These are phyloP conservation scores for Pelmatolapia mariae DNA, from an alignment of 2,113 vertebrate genomes.

Conservation along the genomic window DNA sequence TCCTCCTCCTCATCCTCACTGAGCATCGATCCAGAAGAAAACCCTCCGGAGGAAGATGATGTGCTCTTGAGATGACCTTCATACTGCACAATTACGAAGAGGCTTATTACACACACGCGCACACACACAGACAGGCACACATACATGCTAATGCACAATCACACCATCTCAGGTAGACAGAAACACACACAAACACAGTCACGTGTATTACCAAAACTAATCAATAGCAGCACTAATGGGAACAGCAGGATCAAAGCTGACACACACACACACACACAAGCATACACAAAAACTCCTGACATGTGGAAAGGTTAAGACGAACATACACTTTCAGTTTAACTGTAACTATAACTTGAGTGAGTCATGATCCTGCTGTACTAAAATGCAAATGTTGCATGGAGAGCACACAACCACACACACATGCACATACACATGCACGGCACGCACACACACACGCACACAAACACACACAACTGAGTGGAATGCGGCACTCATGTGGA, in stretches of 20 bases:
- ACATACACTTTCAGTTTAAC: background rate
- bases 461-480: slow-evolving; percentile 20
- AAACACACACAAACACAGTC: background rate
- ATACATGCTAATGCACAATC: background rate
- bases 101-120: slow-evolving; percentile 25
- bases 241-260: background rate
- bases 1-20: background rate
- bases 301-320: background rate
- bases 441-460: background rate
- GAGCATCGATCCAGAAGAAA: slow-evolving; percentile 42
- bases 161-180: background rate
- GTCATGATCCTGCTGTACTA: background rate
- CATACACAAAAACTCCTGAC: background rate
- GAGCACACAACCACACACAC: background rate
- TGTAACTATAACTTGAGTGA: background rate
- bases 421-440: background rate
- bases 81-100: slow-evolving; percentile 25
- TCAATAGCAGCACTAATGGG: slow-evolving; percentile 42
- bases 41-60: slow-evolving; percentile 24
- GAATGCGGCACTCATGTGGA: slow-evolving; percentile 56
- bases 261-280: background rate
- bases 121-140: background rate
- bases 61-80: slow-evolving; percentile 59
- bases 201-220: slow-evolving; percentile 7
- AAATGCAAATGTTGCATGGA: background rate